Percentiles rank a stretch among this genome's conserved stretches.
These are phyloP conservation scores for Cricetomys ansorgei DNA, from an alignment of 2,113 vertebrate species.

Conservation along the genomic window DNA sequence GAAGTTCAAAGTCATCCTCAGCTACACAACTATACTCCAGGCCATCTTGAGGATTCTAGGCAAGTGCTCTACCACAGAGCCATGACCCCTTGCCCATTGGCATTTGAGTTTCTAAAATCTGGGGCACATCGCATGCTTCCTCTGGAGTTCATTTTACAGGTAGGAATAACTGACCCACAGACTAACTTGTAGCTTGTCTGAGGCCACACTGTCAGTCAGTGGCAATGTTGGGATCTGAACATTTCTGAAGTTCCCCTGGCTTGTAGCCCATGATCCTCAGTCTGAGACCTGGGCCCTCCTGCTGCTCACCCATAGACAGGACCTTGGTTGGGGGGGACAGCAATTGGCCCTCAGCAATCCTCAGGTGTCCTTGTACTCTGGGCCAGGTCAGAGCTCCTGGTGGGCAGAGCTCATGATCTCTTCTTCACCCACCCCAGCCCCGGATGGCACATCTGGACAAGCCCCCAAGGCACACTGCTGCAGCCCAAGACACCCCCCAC, in stretches of 20 bases:
- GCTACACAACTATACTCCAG: neutral
- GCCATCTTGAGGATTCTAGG: neutral
- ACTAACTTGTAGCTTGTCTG: no score
- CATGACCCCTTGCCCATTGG: no score
- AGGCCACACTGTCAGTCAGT: neutral
- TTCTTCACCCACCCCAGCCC: neutral
- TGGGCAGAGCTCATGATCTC: neutral
- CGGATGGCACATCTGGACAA: neutral
- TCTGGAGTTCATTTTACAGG: neutral
- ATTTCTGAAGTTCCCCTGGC: neutral
- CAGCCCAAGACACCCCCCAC: no score
- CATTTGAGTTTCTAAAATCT: neutral
- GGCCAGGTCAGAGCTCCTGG: neutral
- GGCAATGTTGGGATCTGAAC: neutral
- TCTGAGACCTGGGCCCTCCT: neutral
- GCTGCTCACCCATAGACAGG: neutral
- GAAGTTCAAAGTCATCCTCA: neutral
- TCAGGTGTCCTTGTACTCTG: neutral
- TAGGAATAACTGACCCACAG: neutral
- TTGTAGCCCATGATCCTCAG: neutral
- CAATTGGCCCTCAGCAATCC: neutral
- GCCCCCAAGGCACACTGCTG: no score
- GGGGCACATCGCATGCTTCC: accelerated
- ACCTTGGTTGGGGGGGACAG: neutral
- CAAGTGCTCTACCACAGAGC: neutral